phyloP scores from a whole-genome alignment of 2,797 vertebrate species.

The Apogon hyalosoma region DNA sequence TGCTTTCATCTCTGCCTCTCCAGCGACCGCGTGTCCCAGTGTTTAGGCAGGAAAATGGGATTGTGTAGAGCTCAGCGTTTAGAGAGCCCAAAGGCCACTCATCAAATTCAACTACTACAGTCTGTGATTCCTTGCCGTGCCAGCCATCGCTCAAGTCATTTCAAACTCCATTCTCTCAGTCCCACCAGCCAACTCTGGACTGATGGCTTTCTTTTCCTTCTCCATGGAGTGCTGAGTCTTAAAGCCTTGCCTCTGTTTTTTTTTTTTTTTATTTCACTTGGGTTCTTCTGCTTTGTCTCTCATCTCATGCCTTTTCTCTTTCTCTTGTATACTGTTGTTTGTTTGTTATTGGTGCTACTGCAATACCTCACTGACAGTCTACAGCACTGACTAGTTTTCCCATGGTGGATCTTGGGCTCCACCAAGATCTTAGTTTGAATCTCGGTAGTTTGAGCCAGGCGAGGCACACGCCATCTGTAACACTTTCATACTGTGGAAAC shows the following conservation, averaged over 20 bases:
- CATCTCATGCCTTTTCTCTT: constrained; percentile 21
- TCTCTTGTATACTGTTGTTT: constrained; percentile 20
- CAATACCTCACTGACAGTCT: constrained; percentile 7
- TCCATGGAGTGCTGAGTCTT: constrained; percentile 12
- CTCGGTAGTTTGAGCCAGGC: constrained; percentile 19
- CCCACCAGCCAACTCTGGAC: constrained; percentile 43
- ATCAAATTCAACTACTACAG: constrained; percentile 65
- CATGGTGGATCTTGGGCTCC: constrained; percentile 14
- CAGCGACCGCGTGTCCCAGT: constrained; percentile 60
- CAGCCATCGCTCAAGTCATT: constrained; percentile 59
- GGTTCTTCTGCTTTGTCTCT: constrained; percentile 43
- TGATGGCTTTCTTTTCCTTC: constrained; percentile 48
- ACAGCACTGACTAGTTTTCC: constrained; percentile 27
- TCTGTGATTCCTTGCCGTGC: constrained; percentile 41
- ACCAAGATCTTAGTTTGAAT: constrained; percentile 29
- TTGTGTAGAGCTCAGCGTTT: constrained; percentile 75
- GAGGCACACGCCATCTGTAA: constrained; percentile 16
- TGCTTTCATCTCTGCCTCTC: constrained; percentile 78
- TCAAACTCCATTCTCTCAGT: constrained; percentile 59
- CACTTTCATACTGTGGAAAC: constrained; percentile 15
- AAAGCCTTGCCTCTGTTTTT: constrained; percentile 1
- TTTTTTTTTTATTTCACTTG: constrained; percentile 9
- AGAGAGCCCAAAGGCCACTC: constrained; percentile 72
- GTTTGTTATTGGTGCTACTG: constrained; percentile 38
- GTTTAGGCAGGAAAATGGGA: constrained; percentile 78